phyloP scores from a whole-genome alignment of 2,113 vertebrate species.

The Nansenia antarctica region DNA sequence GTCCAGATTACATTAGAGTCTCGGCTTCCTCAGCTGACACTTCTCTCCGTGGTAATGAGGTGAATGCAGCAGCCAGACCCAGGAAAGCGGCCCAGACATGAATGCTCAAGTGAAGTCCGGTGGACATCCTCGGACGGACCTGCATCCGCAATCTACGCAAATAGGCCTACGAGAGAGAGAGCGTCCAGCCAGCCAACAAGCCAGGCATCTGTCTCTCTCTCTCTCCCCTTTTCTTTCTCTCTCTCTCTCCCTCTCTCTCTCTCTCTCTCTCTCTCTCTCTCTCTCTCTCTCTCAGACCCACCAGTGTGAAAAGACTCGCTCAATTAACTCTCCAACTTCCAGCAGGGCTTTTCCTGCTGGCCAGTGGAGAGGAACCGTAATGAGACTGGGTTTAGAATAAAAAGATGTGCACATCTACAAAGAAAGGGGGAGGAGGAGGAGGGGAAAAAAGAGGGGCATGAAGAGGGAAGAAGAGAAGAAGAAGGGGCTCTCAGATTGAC shows the following conservation, averaged over 20 bases:
- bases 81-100: conserved; percentile 67
- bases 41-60: conserved; percentile 69
- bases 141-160: conserved; percentile 71
- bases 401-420: conserved; percentile 78
- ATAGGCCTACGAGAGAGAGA: conserved; percentile 14
- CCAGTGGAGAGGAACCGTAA: conserved; percentile 77
- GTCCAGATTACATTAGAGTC: conserved; percentile 78
- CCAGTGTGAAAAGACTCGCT: conserved; percentile 69
- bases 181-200: conserved; percentile 22
- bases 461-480: conserved; percentile 51
- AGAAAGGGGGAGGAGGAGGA: conserved; percentile 47
- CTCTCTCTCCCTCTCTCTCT: too few species aligned
- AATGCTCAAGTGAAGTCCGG: conserved; percentile 76
- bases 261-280: too few species aligned
- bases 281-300: conserved; percentile 51
- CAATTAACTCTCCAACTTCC: conserved; percentile 78
- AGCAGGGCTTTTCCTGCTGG: conserved; percentile 72
- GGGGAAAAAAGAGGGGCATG: not conserved
- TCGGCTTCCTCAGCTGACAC: conserved; percentile 73
- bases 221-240: too few species aligned
- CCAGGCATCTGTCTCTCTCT: too few species aligned
- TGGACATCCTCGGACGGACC: conserved; percentile 62
- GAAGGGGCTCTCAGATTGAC: conserved; percentile 75
- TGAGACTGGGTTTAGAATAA: conserved; percentile 78
- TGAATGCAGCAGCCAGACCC: conserved; percentile 57